phyloP scores from a whole-genome alignment of 2,797 vertebrate genomes.

The Hydrophis major region DNA sequence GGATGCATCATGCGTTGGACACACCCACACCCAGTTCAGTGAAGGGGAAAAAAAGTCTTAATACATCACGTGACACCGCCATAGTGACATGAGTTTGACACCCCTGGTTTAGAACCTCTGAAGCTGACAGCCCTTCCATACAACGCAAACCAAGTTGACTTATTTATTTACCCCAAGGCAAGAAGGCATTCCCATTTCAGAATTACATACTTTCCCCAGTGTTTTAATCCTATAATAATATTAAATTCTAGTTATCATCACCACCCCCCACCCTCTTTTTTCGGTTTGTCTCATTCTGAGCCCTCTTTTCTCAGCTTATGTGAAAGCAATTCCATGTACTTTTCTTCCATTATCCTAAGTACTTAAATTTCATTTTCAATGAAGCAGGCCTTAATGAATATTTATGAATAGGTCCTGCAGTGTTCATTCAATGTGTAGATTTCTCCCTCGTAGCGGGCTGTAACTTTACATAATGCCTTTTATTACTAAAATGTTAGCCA shows the following conservation, averaged over 20 bases:
- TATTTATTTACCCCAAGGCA: background rate
- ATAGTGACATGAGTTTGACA: no score
- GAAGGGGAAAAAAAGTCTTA: no score
- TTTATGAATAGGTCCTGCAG: conserved; percentile 74
- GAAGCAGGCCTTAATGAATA: conserved; percentile 76
- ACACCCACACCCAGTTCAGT: no score
- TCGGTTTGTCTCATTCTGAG: conserved; percentile 38
- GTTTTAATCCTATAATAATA: conserved; percentile 33
- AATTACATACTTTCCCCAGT: background rate
- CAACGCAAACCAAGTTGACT: background rate
- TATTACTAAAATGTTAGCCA: conserved; percentile 73
- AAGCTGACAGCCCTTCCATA: background rate
- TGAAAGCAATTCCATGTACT: conserved; percentile 65
- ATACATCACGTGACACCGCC: no score
- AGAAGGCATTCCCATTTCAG: background rate
- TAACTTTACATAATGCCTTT: conserved; percentile 72
- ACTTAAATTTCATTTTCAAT: conserved; percentile 75
- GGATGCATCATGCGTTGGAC: no score
- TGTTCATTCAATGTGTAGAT: conserved; percentile 67
- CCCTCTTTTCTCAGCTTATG: conserved; percentile 40
- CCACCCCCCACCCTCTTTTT: conserved; percentile 7
- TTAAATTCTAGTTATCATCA: conserved; percentile 14
- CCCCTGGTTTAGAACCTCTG: no score
- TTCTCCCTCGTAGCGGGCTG: conserved; percentile 68
- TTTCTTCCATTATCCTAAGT: conserved; percentile 72